phyloP scores from a whole-genome alignment of 2,888 invertebrate species.

The Lasioglossum malachurum region DNA sequence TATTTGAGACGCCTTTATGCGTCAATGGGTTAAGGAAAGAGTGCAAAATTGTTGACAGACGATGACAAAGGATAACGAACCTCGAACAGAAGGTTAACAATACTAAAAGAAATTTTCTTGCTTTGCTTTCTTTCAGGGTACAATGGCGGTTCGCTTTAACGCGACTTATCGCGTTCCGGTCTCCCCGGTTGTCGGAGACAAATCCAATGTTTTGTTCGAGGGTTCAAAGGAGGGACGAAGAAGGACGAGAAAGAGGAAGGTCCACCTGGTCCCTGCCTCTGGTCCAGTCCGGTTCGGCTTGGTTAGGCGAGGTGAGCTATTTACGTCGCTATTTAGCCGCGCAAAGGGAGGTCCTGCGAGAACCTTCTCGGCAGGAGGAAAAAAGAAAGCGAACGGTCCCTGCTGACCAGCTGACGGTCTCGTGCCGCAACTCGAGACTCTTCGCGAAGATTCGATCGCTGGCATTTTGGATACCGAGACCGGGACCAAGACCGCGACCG shows the following conservation, averaged over 20 bases:
- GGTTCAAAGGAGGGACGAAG: background rate
- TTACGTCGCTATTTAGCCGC: constrained; percentile 2
- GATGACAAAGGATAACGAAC: background rate
- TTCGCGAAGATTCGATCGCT: constrained; percentile 75
- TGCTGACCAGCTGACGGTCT: constrained; percentile 81
- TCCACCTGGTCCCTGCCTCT: background rate
- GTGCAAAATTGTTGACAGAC: background rate
- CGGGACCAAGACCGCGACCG: background rate
- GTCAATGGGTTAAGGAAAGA: background rate
- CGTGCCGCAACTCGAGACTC: constrained; percentile 78
- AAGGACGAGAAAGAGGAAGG: constrained; percentile 18
- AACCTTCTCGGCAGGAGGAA: background rate
- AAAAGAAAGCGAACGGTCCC: constrained; percentile 29
- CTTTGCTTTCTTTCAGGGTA: background rate
- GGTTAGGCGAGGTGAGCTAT: background rate
- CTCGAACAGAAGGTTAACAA: background rate
- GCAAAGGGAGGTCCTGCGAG: background rate
- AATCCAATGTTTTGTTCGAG: background rate
- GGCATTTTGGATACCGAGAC: constrained; percentile 73
- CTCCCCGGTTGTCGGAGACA: background rate
- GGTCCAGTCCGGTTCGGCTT: background rate
- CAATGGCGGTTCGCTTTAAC: background rate
- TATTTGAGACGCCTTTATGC: background rate
- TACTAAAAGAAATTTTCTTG: background rate
- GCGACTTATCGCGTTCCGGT: background rate